Evolutionary conservation across 92 coral and sea anemone genomes (phyloP).

Genomic region (Siderastrea radians): DNA sequence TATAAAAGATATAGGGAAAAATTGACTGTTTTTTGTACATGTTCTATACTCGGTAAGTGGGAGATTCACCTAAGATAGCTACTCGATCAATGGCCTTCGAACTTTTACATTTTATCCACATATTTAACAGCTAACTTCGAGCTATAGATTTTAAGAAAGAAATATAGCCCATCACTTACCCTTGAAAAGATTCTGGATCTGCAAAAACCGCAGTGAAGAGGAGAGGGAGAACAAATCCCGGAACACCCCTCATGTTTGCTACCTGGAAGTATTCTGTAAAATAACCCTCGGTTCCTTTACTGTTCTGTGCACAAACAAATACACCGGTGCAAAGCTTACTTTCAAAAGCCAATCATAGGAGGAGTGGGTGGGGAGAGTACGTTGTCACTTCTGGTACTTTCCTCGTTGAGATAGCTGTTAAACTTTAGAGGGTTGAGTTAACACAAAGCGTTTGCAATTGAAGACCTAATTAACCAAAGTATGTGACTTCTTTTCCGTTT

Average conservation of each 20-base stretch:
- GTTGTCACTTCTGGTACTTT: background rate
- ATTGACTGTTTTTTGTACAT: no score
- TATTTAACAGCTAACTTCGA: no score
- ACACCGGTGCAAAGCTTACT: background rate
- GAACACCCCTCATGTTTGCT: constrained; percentile 10
- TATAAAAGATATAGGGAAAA: no score
- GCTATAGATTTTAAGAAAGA: no score
- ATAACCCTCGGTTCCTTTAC: background rate
- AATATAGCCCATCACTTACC: constrained; percentile 14
- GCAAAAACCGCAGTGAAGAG: constrained; percentile 16
- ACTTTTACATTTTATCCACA: no score
- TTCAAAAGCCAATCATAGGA: background rate
- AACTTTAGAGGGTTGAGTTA: background rate
- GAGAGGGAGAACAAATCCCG: constrained; percentile 1
- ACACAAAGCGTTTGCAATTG: no score
- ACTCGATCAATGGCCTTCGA: no score
- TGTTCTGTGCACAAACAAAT: background rate
- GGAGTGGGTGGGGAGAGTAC: background rate
- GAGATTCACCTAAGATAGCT: no score
- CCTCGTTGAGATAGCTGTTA: background rate
- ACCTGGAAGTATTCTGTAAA: background rate
- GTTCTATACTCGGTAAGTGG: no score
- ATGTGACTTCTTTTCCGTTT: background rate
- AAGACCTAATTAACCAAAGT: background rate
- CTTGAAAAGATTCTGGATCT: constrained; percentile 32